These are phyloP conservation scores for Todus mexicanus DNA, from an alignment of 2,797 vertebrate species.

Conservation along the genomic window DNA sequence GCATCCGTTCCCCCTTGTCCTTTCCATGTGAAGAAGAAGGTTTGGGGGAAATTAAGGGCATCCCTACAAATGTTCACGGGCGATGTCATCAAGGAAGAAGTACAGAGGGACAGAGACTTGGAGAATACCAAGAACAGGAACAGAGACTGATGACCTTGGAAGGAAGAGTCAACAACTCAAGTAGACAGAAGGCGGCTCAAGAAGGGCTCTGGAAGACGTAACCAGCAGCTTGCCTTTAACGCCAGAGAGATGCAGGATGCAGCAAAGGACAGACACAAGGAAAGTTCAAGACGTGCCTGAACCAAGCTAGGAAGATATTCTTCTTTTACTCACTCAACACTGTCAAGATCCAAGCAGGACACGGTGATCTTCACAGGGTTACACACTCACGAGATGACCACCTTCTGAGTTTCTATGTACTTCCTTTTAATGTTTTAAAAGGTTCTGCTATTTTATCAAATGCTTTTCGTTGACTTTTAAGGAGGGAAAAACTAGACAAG, in stretches of 20 bases:
- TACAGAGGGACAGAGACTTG: not conserved
- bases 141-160: not conserved
- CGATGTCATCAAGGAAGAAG: not conserved
- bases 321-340: not conserved
- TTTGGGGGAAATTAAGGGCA: not conserved
- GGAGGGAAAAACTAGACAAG: not conserved
- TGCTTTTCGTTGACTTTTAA: not conserved
- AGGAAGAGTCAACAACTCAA: not conserved
- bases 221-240: not conserved
- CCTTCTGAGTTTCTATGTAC: not conserved
- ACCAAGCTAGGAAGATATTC: not conserved
- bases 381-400: not conserved
- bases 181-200: not conserved
- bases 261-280: not conserved
- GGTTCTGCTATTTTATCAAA: not conserved
- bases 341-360: not conserved
- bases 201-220: not conserved
- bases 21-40: no score
- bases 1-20: no score
- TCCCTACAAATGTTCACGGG: not conserved
- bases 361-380: not conserved
- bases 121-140: not conserved
- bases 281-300: not conserved
- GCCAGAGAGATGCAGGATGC: not conserved
- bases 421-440: not conserved